phyloP scores from a whole-genome alignment of 64 coral and sea anemone species.

The Montipora efflorescens region DNA sequence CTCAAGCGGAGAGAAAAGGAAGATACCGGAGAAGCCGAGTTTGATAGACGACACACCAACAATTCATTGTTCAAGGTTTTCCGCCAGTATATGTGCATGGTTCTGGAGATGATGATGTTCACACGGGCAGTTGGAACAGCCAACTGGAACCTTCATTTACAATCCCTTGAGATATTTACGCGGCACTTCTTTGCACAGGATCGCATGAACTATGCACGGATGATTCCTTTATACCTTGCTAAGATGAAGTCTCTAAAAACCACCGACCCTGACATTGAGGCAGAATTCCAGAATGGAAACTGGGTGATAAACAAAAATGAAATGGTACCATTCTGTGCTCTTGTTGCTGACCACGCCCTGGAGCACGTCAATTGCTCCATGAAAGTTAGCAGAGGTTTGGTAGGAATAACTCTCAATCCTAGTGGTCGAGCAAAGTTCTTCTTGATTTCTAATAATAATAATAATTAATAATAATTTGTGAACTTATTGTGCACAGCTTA shows the following conservation, averaged over 20 bases:
- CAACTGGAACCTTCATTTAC: not conserved
- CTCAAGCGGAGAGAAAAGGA: constrained; percentile 18
- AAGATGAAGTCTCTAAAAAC: constrained; percentile 40
- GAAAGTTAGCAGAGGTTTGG: too few species aligned
- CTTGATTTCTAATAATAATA: too few species aligned
- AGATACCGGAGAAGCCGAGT: constrained; percentile 9
- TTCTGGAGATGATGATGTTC: too few species aligned
- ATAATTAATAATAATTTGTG: too few species aligned
- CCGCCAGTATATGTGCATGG: too few species aligned
- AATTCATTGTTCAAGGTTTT: too few species aligned
- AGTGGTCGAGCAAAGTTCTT: too few species aligned
- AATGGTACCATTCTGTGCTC: not conserved
- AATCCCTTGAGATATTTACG: not conserved
- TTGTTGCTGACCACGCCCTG: too few species aligned
- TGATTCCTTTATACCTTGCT: constrained; percentile 31
- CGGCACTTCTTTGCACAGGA: not conserved
- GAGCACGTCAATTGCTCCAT: too few species aligned
- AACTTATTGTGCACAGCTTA: too few species aligned
- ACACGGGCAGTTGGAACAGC: too few species aligned
- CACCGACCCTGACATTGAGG: constrained; percentile 27
- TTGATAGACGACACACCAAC: not conserved
- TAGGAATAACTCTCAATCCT: too few species aligned
- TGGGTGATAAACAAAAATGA: constrained; percentile 24
- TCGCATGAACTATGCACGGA: not conserved
- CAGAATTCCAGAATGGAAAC: constrained; percentile 19